Percentiles rank a stretch among this genome's conserved stretches.
phyloP scores from a whole-genome alignment of 2,888 invertebrate genomes.

The Mesochorus sp. region DNA sequence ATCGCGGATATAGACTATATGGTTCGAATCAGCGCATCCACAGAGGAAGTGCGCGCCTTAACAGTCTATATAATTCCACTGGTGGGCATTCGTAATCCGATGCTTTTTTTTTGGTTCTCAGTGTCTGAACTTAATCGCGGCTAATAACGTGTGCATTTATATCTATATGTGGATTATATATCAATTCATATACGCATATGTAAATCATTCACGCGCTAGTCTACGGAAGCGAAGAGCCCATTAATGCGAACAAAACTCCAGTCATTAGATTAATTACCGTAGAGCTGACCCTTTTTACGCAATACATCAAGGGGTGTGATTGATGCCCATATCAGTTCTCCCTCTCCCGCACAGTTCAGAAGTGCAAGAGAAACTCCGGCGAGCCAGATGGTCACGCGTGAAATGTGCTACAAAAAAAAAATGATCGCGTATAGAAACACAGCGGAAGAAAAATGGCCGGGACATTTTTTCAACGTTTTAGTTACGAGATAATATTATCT shows the following conservation, averaged over 20 bases:
- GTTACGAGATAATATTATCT: constrained; percentile 1
- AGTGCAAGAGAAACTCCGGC: too few species aligned
- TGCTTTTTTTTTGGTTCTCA: too few species aligned
- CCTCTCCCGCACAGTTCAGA: too few species aligned
- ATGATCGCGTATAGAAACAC: background rate
- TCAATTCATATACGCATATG: background rate
- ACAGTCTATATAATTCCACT: too few species aligned
- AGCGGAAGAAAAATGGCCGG: background rate
- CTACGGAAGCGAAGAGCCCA: constrained; percentile 20
- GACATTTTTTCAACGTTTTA: background rate
- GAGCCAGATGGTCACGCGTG: background rate
- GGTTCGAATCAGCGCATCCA: too few species aligned
- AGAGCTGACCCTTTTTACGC: constrained; percentile 37
- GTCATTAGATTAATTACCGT: constrained; percentile 52
- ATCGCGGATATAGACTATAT: background rate
- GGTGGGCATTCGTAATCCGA: too few species aligned
- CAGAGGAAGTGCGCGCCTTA: too few species aligned
- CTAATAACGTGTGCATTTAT: background rate
- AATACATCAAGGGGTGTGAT: constrained; percentile 50
- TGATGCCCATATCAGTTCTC: background rate
- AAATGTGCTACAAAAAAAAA: background rate
- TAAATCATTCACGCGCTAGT: background rate
- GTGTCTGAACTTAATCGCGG: too few species aligned
- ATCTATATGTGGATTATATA: background rate
- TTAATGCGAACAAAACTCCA: constrained; percentile 50